Conservation (phyloP, 2,113 vertebrate genomes). For the Upupa epops region DNA sequence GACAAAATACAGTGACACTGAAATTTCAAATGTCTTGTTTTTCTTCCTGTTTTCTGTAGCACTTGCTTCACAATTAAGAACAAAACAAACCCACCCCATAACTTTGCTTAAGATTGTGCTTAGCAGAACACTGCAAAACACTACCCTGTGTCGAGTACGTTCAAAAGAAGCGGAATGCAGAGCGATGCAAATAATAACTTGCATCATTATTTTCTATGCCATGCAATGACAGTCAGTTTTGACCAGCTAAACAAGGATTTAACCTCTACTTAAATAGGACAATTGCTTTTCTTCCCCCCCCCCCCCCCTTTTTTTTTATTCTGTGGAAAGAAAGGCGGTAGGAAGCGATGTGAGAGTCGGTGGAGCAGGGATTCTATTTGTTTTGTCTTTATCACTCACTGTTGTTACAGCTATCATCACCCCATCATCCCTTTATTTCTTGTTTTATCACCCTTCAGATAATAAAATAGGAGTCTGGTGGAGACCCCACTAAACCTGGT, state of each 20-base stretch:
- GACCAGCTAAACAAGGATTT: neutral
- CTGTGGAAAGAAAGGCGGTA: neutral
- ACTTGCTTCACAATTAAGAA: constrained; percentile 27
- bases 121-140: constrained; percentile 15
- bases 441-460: neutral
- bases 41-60: neutral
- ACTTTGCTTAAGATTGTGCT: neutral
- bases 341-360: neutral
- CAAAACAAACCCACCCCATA: neutral
- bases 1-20: constrained; percentile 15
- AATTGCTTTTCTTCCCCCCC: neutral
- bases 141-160: neutral
- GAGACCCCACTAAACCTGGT: neutral
- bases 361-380: neutral
- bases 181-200: neutral
- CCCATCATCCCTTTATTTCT: too few relatives aligned
- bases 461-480: neutral
- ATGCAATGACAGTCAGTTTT: neutral
- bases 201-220: neutral
- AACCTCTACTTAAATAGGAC: neutral
- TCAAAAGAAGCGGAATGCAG: neutral
- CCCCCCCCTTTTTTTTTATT: neutral
- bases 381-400: neutral
- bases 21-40: constrained; percentile 31
- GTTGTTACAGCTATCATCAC: neutral